A percentile compares a stretch with the other conserved stretches of the same genome.
Evolutionary conservation across 2,888 invertebrate species (phyloP).

Genomic region (Torymus tubicola): DNA sequence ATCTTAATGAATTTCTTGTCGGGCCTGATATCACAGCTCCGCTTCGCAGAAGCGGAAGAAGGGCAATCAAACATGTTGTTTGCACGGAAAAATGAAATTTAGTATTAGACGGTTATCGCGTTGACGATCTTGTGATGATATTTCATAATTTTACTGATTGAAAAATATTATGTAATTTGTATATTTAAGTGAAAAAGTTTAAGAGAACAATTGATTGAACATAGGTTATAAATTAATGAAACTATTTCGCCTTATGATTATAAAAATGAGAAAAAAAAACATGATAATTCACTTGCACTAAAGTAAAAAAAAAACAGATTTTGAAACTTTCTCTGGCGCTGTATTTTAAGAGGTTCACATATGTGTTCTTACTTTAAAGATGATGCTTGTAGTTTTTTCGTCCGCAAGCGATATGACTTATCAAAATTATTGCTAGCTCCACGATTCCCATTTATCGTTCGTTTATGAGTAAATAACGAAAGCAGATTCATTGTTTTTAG

Average conservation of each 20-base stretch:
- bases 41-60: constrained; percentile 20
- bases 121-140: no score
- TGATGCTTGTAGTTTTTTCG: constrained; percentile 31
- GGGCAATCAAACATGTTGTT: no score
- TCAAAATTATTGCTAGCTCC: constrained; percentile 31
- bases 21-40: constrained; percentile 2
- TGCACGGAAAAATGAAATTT: neutral
- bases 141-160: no score
- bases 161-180: no score
- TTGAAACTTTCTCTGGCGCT: no score
- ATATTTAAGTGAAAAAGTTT: no score
- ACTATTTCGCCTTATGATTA: no score
- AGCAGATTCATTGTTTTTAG: constrained; percentile 44
- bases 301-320: no score
- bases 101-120: no score
- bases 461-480: constrained; percentile 44
- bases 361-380: constrained; percentile 15
- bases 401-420: constrained; percentile 37
- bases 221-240: neutral
- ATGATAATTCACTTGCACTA: no score
- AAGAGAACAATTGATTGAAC: no score
- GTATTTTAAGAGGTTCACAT: neutral
- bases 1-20: constrained; percentile 38
- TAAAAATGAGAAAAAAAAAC: no score
- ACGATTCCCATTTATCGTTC: constrained; percentile 31